These are phyloP conservation scores for Ochropleura plecta DNA, from an alignment of 2,888 invertebrate genomes.

Conservation along the genomic window DNA sequence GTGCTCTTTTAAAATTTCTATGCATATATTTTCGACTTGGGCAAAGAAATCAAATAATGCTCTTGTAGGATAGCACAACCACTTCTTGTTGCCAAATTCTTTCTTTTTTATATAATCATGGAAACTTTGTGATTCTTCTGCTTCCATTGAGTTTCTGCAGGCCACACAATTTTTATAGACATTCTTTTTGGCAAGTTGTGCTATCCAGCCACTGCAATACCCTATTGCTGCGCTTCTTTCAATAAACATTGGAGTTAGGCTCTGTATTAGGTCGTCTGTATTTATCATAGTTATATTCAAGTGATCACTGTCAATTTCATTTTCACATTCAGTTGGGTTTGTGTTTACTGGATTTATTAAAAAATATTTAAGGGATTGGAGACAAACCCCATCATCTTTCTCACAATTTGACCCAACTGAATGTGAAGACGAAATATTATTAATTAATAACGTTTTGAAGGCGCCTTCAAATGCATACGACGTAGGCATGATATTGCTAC, in stretches of 20 bases:
- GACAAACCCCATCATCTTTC: constrained; percentile 22
- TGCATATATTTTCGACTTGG: constrained; percentile 17
- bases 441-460: background rate
- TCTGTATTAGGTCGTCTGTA: constrained; percentile 9
- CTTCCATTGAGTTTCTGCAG: constrained; percentile 1
- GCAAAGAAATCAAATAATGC: constrained; percentile 50
- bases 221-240: constrained; percentile 50
- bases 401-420: constrained; percentile 26
- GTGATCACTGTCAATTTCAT: constrained; percentile 24
- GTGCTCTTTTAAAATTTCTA: background rate
- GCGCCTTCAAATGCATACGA: background rate
- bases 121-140: constrained; percentile 6
- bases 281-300: background rate
- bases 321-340: constrained; percentile 22
- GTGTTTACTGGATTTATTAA: constrained; percentile 5
- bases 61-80: constrained; percentile 51
- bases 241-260: constrained; percentile 1
- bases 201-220: constrained; percentile 56
- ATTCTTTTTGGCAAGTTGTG: constrained; percentile 35
- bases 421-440: background rate
- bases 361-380: constrained; percentile 24
- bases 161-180: constrained; percentile 17
- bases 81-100: constrained; percentile 47
- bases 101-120: constrained; percentile 38
- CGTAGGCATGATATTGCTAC: constrained; percentile 24